These are phyloP conservation scores for Ischnura elegans DNA, from an alignment of 2,888 invertebrate genomes.

Conservation along the genomic window DNA sequence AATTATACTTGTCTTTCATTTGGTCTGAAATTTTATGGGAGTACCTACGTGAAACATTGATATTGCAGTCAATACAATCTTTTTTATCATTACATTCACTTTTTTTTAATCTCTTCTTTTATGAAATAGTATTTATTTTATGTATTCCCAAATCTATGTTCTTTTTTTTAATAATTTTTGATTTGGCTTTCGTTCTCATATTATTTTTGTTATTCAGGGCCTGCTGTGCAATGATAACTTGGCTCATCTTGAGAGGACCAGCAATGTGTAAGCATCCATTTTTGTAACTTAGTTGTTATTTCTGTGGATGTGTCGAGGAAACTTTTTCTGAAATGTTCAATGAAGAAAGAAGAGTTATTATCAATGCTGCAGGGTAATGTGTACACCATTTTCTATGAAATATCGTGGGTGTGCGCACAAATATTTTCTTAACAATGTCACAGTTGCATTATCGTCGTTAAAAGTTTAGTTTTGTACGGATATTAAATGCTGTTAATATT, in stretches of 20 bases:
- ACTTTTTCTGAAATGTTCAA: neutral
- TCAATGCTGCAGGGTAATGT: slow-evolving; percentile 64
- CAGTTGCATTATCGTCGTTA: slow-evolving; percentile 58
- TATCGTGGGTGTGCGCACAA: neutral
- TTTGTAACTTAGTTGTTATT: slow-evolving; percentile 46
- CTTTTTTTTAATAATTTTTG: neutral
- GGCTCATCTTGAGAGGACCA: slow-evolving; percentile 61
- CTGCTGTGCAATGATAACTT: slow-evolving; percentile 66
- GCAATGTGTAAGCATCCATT: slow-evolving; percentile 63
- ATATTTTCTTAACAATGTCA: slow-evolving; percentile 60
- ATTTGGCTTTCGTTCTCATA: slow-evolving; percentile 1
- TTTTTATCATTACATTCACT: neutral
- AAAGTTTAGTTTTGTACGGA: slow-evolving; percentile 64
- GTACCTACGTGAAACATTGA: neutral
- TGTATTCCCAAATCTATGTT: neutral
- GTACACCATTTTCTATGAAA: slow-evolving; percentile 65
- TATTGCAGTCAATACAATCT: neutral
- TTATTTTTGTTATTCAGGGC: slow-evolving; percentile 58
- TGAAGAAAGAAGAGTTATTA: slow-evolving; percentile 61
- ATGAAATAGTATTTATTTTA: neutral
- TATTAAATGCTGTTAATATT: slow-evolving; percentile 61
- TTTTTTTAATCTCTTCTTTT: neutral
- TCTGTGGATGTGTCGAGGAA: slow-evolving; percentile 42
- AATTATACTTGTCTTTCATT: slow-evolving; percentile 31
- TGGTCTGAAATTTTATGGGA: slow-evolving; percentile 1